These are phyloP conservation scores for Tachycineta bicolor DNA, from an alignment of 2,113 vertebrate species.

Conservation along the genomic window DNA sequence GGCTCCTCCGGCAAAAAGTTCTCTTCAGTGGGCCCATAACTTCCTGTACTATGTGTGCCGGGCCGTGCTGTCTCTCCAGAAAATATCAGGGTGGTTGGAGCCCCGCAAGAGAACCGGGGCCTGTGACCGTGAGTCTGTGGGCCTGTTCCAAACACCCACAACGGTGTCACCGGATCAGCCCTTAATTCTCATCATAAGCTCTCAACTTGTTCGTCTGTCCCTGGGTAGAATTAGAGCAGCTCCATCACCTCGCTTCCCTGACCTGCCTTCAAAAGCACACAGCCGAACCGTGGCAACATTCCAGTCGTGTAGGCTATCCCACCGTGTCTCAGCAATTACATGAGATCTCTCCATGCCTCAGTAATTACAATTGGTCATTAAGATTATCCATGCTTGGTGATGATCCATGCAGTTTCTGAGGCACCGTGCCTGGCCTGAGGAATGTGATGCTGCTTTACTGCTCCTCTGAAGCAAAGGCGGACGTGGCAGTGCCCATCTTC, in stretches of 20 bases:
- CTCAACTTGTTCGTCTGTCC: neutral
- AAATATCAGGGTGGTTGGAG: accelerated
- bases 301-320: neutral
- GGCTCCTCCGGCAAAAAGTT: accelerated
- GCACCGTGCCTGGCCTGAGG: neutral
- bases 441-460: accelerated
- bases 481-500: accelerated
- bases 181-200: neutral
- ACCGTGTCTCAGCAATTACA: neutral
- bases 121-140: too few species aligned
- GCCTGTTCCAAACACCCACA: neutral
- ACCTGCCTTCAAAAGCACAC: neutral
- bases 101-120: neutral
- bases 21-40: accelerated
- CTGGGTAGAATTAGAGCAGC: neutral
- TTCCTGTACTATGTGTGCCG: accelerated
- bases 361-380: neutral
- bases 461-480: accelerated
- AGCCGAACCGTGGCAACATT: neutral
- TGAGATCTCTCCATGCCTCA: neutral
- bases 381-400: neutral
- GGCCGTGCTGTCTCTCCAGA: neutral
- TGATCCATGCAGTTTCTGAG: accelerated
- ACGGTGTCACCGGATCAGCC: accelerated
- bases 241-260: neutral